Evolutionary conservation across 2,888 invertebrate genomes (phyloP).

Genomic region (Amblyjoppa fuscipennis): DNA sequence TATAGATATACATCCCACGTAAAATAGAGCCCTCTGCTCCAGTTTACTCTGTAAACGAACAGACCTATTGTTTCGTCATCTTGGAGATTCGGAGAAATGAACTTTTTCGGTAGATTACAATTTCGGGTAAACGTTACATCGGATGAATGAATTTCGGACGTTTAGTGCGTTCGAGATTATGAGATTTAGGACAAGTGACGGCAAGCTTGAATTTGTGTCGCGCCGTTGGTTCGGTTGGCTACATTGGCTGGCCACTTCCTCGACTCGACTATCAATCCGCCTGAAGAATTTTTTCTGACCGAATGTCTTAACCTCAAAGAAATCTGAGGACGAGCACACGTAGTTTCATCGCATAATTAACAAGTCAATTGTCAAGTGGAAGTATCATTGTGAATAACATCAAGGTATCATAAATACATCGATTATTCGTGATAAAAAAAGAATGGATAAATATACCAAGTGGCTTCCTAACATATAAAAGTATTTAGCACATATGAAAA

Average conservation of each 20-base stretch:
- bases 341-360: not conserved
- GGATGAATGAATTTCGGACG: no score
- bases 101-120: no score
- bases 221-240: slow-evolving; percentile 1
- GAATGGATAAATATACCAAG: not conserved
- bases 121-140: no score
- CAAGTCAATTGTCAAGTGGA: not conserved
- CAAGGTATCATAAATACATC: not conserved
- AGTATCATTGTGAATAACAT: not conserved
- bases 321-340: not conserved
- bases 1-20: no score
- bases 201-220: not conserved
- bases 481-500: not conserved
- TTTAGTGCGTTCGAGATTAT: no score
- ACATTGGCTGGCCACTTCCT: not conserved
- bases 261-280: not conserved
- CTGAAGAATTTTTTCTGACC: slow-evolving; percentile 18
- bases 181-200: no score
- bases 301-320: slow-evolving; percentile 28
- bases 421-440: not conserved
- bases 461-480: not conserved
- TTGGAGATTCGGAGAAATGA: no score
- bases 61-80: no score
- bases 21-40: no score
- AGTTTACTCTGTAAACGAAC: no score